Percentiles rank a stretch among this genome's conserved stretches.
Conservation (phyloP, 1,140 invertebrate genomes). For the Brachionus calyciflorus region DNA sequence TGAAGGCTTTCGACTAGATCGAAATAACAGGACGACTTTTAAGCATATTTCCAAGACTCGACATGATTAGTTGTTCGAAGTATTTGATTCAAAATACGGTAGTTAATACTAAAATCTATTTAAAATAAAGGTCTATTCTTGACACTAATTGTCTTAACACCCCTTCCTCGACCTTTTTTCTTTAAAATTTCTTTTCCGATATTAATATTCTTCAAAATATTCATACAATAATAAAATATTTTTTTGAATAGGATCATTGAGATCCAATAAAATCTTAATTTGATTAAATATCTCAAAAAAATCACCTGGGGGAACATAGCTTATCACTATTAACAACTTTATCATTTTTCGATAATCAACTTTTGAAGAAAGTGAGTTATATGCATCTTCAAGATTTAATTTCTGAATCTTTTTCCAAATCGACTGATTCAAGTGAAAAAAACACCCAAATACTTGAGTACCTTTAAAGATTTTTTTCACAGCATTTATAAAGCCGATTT, state of each 20-base stretch:
- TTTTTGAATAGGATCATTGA: too few species aligned
- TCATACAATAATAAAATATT: too few species aligned
- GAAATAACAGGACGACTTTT: neutral
- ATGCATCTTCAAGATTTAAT: conserved; percentile 15
- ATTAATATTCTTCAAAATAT: too few species aligned
- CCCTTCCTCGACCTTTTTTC: neutral
- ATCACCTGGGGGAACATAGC: neutral
- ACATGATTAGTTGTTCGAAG: neutral
- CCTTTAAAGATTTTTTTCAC: too few species aligned
- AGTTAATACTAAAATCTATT: neutral
- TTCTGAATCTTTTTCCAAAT: neutral
- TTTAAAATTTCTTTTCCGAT: neutral
- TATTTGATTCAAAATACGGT: neutral
- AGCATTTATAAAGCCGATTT: too few species aligned
- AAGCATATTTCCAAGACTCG: neutral
- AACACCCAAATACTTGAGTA: neutral
- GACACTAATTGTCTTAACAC: neutral
- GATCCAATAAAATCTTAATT: too few species aligned
- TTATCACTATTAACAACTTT: neutral
- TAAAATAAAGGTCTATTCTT: neutral
- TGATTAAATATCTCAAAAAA: too few species aligned
- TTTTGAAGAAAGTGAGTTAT: neutral
- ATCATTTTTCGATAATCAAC: conserved; percentile 25
- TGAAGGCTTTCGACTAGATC: neutral
- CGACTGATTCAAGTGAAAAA: conserved; percentile 5